Percentiles rank a stretch among this genome's conserved stretches.
These are phyloP conservation scores for Drusus annulatus DNA, from an alignment of 1,140 invertebrate genomes.

Conservation along the genomic window DNA sequence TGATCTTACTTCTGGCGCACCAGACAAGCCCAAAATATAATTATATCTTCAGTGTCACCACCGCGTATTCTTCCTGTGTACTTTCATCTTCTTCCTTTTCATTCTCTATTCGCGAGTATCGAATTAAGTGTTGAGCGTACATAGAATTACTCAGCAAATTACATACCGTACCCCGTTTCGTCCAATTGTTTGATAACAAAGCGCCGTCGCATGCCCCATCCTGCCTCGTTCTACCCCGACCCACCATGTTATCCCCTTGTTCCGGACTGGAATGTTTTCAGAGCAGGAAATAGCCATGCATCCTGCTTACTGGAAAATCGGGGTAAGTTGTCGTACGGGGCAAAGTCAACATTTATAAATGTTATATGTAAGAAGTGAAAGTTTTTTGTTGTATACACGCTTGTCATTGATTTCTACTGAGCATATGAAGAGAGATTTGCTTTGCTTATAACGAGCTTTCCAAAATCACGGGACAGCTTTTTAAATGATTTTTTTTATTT, in stretches of 20 bases:
- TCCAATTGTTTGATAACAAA: conserved; percentile 35
- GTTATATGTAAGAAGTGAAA: neutral
- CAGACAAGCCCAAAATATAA: too few species aligned
- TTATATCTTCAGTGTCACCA: too few species aligned
- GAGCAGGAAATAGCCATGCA: conserved; percentile 24
- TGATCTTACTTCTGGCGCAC: too few species aligned
- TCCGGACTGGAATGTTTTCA: conserved; percentile 26
- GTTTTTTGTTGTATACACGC: neutral
- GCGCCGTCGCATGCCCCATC: conserved; percentile 1
- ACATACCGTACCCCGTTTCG: conserved; percentile 4
- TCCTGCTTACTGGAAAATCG: neutral
- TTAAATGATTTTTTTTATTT: too few species aligned
- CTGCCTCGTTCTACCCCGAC: neutral
- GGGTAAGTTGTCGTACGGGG: neutral
- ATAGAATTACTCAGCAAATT: conserved; percentile 11
- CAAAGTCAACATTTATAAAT: neutral
- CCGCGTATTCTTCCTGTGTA: too few species aligned
- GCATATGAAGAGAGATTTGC: too few species aligned
- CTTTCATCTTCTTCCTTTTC: too few species aligned
- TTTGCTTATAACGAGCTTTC: too few species aligned
- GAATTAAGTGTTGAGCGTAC: neutral
- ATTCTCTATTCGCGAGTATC: neutral
- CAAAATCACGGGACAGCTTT: too few species aligned
- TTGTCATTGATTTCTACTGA: too few species aligned
- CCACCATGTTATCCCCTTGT: too few species aligned